Conservation (phyloP, 2,797 vertebrate genomes). For the Sphaeramia orbicularis region DNA sequence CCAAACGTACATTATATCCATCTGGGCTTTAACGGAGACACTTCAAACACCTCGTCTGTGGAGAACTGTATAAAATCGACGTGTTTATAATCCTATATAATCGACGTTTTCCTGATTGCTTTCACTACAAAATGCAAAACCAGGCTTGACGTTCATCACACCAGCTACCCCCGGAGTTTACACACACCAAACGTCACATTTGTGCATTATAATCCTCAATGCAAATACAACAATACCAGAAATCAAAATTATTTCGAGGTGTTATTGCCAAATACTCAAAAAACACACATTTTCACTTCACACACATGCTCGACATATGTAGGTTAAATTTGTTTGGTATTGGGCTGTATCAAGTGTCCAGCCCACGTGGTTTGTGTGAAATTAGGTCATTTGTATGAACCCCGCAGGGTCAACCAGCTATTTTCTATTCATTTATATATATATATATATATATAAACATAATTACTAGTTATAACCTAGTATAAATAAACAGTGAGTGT, state of each 20-base stretch:
- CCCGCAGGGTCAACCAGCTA: constrained; percentile 1
- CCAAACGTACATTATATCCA: not conserved
- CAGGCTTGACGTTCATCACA: not conserved
- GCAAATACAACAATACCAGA: constrained; percentile 2
- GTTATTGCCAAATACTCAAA: not conserved
- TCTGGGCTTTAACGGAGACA: not conserved
- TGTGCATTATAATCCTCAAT: constrained; percentile 2
- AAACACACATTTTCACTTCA: not conserved
- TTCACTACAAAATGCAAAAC: not conserved
- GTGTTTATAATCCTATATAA: not conserved
- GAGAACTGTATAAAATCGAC: too few relatives aligned
- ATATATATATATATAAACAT: too few relatives aligned
- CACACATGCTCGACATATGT: accelerated
- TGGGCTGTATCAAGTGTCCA: constrained; percentile 9
- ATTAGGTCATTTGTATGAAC: constrained; percentile 47
- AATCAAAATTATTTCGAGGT: not conserved
- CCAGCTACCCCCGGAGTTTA: not conserved
- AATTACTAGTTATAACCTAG: not conserved
- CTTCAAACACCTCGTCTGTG: not conserved
- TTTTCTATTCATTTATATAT: not conserved
- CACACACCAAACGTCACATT: not conserved
- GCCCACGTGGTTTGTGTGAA: constrained; percentile 66
- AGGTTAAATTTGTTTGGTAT: constrained; percentile 14
- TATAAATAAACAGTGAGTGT: not conserved
- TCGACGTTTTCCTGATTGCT: too few relatives aligned